Evolutionary conservation across 2,797 vertebrate species (phyloP).

Genomic region (Rhinogobio ventralis): DNA sequence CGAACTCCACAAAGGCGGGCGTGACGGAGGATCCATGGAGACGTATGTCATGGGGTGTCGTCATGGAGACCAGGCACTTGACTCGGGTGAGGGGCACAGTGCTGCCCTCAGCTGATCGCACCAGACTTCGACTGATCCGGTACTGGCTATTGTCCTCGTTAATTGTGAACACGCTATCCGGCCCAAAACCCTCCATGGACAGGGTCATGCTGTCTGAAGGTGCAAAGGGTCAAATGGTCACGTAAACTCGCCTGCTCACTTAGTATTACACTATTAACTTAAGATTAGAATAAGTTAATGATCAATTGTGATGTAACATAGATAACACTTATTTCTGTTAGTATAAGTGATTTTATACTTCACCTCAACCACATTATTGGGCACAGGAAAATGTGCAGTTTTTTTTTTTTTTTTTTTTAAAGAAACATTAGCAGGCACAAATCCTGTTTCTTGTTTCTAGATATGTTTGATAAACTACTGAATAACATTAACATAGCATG

Average conservation of each 20-base stretch:
- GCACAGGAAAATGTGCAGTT: background rate
- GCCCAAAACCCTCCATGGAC: conserved; percentile 91
- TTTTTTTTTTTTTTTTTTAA: background rate
- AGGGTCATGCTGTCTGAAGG: conserved; percentile 88
- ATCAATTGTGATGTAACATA: background rate
- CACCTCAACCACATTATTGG: background rate
- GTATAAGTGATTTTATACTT: background rate
- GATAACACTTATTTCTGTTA: background rate
- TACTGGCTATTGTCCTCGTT: conserved; percentile 93
- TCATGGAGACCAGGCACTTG: conserved; percentile 99
- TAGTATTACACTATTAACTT: background rate
- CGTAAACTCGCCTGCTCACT: background rate
- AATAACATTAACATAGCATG: background rate
- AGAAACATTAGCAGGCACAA: background rate
- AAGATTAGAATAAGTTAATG: background rate
- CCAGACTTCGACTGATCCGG: conserved; percentile 94
- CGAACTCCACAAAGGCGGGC: conserved; percentile 95
- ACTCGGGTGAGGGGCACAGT: conserved; percentile 96
- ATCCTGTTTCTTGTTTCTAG: background rate
- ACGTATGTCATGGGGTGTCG: conserved; percentile 96
- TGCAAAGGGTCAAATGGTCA: background rate
- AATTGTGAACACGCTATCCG: conserved; percentile 90
- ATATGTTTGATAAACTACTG: background rate
- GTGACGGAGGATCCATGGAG: conserved; percentile 94
- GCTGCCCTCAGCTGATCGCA: conserved; percentile 95